A percentile compares a stretch with the other conserved stretches of the same genome.
phyloP scores from a whole-genome alignment of 2,113 vertebrate species.

The Axis porcinus region DNA sequence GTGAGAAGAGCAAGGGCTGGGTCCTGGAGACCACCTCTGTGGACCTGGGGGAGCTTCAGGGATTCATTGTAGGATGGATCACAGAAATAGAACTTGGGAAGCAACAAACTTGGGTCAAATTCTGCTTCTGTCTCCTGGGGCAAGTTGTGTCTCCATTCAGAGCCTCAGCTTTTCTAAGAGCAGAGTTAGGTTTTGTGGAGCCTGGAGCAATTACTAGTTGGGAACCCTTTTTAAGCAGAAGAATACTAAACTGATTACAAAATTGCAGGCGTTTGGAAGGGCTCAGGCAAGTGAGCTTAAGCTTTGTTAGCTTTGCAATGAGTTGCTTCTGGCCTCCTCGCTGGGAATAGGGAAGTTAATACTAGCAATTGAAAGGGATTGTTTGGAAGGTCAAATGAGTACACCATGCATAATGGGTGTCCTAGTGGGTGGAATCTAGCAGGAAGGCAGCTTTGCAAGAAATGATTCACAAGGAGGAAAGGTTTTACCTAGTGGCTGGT shows the following conservation, averaged over 20 bases:
- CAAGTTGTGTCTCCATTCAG: not conserved
- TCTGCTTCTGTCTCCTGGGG: not conserved
- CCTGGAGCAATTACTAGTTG: not conserved
- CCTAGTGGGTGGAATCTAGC: not conserved
- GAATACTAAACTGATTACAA: not conserved
- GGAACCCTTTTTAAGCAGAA: not conserved
- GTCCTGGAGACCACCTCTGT: not conserved
- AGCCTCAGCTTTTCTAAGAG: not conserved
- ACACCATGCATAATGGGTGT: not conserved
- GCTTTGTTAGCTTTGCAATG: not conserved
- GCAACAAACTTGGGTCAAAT: not conserved
- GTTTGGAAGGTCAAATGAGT: not conserved
- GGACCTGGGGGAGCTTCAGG: not conserved
- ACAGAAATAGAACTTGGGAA: not conserved
- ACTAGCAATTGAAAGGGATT: not conserved
- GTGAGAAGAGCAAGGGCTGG: not conserved
- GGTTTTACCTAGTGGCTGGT: not conserved
- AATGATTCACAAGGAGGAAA: not conserved
- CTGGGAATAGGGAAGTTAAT: not conserved
- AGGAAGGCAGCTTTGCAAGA: not conserved
- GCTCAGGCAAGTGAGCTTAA: not conserved
- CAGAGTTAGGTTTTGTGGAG: not conserved
- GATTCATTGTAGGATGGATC: not conserved
- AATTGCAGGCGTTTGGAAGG: constrained; percentile 16
- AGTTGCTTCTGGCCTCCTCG: constrained; percentile 21